Conservation (phyloP, 2,797 vertebrate species). For the Pangasius krempfi region DNA sequence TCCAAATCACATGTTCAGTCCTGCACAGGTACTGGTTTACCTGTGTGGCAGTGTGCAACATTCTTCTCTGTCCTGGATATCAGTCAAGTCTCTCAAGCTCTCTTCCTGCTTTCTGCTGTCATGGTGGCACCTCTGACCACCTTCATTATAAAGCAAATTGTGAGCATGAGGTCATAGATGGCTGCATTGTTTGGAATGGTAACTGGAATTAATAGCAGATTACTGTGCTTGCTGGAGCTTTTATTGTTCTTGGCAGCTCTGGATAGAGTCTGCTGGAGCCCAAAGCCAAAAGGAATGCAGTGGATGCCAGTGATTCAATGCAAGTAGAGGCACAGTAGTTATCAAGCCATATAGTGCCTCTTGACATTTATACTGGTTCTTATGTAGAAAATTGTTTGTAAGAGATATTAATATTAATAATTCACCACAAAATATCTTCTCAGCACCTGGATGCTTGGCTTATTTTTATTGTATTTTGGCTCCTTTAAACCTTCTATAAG, state of each 20-base stretch:
- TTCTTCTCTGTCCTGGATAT: slow-evolving; percentile 13
- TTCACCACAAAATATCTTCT: background rate
- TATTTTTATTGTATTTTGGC: background rate
- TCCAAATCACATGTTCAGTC: slow-evolving; percentile 2
- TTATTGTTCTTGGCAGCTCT: slow-evolving; percentile 39
- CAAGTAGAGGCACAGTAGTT: background rate
- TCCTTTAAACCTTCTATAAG: background rate
- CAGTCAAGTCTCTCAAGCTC: background rate
- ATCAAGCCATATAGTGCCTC: background rate
- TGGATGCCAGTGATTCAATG: slow-evolving; percentile 29
- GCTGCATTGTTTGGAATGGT: slow-evolving; percentile 23
- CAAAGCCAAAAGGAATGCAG: slow-evolving; percentile 20
- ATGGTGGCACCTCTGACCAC: background rate
- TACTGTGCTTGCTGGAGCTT: slow-evolving; percentile 6
- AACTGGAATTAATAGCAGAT: slow-evolving; percentile 43
- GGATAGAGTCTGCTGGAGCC: background rate
- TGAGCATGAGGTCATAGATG: slow-evolving; percentile 33
- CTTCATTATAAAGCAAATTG: slow-evolving; percentile 16
- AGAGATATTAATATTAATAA: background rate
- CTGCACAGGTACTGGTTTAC: background rate
- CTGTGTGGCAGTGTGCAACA: background rate
- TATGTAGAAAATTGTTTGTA: background rate
- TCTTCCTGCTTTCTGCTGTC: background rate
- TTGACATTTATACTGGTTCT: background rate
- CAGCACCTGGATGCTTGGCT: background rate